Conservation (phyloP, 92 coral and sea anemone genomes). For the Palythoa heliodiscus region DNA sequence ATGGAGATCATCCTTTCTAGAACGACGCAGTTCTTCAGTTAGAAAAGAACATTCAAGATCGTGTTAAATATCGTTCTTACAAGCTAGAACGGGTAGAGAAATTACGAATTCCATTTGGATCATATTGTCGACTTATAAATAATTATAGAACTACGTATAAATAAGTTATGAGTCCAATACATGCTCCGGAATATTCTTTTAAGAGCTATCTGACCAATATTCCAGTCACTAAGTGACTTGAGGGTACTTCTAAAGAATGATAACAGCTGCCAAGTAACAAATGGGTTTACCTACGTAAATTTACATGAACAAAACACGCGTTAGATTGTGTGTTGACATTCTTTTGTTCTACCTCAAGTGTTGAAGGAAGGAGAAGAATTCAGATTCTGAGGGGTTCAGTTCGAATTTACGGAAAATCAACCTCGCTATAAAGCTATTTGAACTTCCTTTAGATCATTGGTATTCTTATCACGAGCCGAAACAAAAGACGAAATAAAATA, state of each 20-base stretch:
- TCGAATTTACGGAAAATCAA: too few relatives aligned
- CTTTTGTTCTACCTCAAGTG: too few relatives aligned
- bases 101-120: not conserved
- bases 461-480: too few relatives aligned
- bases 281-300: not conserved
- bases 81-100: not conserved
- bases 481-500: too few relatives aligned
- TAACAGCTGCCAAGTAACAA: not conserved
- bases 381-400: too few relatives aligned
- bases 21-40: too few relatives aligned
- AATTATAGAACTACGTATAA: conserved; percentile 10
- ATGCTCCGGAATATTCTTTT: not conserved
- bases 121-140: conserved; percentile 1
- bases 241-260: not conserved
- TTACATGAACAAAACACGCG: not conserved
- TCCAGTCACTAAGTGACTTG: not conserved
- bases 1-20: not conserved
- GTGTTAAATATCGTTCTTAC: not conserved
- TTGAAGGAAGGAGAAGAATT: too few relatives aligned
- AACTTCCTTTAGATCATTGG: too few relatives aligned
- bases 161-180: conserved; percentile 39
- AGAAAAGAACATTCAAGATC: not conserved
- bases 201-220: not conserved
- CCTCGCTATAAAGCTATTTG: too few relatives aligned
- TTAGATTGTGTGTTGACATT: too few relatives aligned